Base-by-base conservation (phyloP, 2,797 vertebrate species). In the Odontamblyopus rebecca region DNA sequence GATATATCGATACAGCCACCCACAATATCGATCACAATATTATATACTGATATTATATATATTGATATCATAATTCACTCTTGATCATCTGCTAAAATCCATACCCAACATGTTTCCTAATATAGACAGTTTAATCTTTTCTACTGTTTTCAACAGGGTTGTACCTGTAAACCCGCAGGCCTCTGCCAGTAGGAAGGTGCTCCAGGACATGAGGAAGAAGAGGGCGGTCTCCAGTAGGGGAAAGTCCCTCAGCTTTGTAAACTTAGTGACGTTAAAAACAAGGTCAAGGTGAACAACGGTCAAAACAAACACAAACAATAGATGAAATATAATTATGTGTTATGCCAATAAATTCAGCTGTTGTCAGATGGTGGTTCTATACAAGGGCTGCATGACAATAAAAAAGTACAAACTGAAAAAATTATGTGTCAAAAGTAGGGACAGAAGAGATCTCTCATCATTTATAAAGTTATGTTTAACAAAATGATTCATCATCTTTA, bases 151-250 rank as follows among this genome's bases (percentile, higher is more conserved):
- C 13, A 30, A 26, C 23, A 26, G 0, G 26, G 19, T 16, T 29
- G 61, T 82, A 91, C 98, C 98, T 88, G 97, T 99, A 90, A 98
- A 98, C 9, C 96, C 96, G 61, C 97, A 99, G 0, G 97, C 97
- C 88, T 99, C 97, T 0, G 98, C 98, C 89, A 99, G 84, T 56
- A 99, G 94, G 81, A 99, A 99, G 0, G 97, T 99, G 89, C 98
- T 99, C 98, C 98, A 99, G 63, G 98, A 99, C 97, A 99, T 98
- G 76, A 99, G 83, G 93, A 99, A 99, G 84, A 99, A 98, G 61
- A 99, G 90, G 8, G 96, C 97, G 0, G 97, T 99, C 92, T 99
- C 98, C 88, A 99, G 86, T 82, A 99, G 80, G 0, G 95, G 96
- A 85, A 99, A 99, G 81, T 99, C 97, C 16, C 96, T 93, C 76